These are phyloP conservation scores for Albula glossodonta DNA, from an alignment of 2,113 vertebrate species.

Conservation along the genomic window DNA sequence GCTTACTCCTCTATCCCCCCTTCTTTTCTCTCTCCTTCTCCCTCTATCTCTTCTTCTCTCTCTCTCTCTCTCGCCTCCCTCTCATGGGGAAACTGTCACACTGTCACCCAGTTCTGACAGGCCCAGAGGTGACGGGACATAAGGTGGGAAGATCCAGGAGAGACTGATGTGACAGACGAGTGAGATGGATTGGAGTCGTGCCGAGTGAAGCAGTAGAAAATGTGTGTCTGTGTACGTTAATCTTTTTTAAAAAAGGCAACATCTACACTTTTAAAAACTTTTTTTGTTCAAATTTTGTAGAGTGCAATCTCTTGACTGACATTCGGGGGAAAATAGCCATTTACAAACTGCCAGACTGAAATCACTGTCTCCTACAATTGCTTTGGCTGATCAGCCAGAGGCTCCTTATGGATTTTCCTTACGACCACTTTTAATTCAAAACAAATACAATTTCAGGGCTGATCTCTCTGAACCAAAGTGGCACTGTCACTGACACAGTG, in stretches of 20 bases:
- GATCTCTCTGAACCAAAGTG: slow-evolving; percentile 11
- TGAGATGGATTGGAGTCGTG: neutral
- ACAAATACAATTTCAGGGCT: slow-evolving; percentile 32
- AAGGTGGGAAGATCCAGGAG: neutral
- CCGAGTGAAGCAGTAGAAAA: neutral
- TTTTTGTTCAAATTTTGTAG: neutral
- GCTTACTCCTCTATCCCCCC: neutral
- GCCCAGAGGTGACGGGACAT: neutral
- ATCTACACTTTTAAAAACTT: neutral
- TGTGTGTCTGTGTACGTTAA: neutral
- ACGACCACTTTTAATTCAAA: slow-evolving; percentile 5
- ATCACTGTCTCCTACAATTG: neutral
- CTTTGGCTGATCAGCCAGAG: slow-evolving; percentile 23
- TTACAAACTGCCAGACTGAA: slow-evolving; percentile 12
- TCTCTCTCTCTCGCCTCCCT: neutral
- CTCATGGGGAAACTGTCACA: neutral
- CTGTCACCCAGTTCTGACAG: neutral
- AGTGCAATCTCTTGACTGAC: neutral
- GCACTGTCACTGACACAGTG: neutral
- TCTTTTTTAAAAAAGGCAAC: neutral
- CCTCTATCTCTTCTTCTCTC: neutral
- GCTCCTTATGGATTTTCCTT: slow-evolving; percentile 19
- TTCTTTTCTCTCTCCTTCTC: neutral
- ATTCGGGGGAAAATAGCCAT: neutral
- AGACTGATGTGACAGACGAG: neutral